Conservation (phyloP, 2,113 vertebrate genomes). For the Cinclus mexicanus region DNA sequence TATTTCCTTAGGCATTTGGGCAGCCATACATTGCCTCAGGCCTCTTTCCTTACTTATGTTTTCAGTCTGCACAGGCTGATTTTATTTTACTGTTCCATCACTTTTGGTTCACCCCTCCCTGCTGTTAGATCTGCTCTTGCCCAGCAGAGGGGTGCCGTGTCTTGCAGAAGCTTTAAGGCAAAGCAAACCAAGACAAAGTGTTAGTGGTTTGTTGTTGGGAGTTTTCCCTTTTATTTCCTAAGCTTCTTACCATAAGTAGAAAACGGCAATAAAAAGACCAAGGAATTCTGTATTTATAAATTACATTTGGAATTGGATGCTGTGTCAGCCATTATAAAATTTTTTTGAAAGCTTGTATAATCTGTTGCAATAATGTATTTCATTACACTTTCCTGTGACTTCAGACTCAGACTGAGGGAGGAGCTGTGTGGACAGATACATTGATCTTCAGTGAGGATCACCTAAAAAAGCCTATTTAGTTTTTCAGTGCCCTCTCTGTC, state of each 20-base stretch:
- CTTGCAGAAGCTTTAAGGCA: background rate
- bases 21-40: background rate
- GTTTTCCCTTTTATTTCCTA: background rate
- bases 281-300: background rate
- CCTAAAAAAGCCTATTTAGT: background rate
- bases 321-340: background rate
- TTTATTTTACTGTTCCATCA: background rate
- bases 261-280: background rate
- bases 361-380: background rate
- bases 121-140: background rate
- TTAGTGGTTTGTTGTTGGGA: background rate
- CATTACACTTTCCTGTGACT: background rate
- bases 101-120: background rate
- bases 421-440: background rate
- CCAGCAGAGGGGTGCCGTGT: slow-evolving; percentile 29
- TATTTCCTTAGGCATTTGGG: background rate
- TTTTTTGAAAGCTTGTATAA: background rate
- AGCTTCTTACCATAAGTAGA: background rate
- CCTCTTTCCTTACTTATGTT: background rate
- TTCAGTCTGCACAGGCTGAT: background rate
- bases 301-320: background rate
- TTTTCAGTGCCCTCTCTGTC: background rate
- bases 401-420: background rate
- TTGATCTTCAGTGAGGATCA: background rate
- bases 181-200: background rate